Evolutionary conservation across 2,888 invertebrate genomes (phyloP), one percentile per base, ranked within the genome.

Genomic region (Gymnosoma rotundatum): DNA sequence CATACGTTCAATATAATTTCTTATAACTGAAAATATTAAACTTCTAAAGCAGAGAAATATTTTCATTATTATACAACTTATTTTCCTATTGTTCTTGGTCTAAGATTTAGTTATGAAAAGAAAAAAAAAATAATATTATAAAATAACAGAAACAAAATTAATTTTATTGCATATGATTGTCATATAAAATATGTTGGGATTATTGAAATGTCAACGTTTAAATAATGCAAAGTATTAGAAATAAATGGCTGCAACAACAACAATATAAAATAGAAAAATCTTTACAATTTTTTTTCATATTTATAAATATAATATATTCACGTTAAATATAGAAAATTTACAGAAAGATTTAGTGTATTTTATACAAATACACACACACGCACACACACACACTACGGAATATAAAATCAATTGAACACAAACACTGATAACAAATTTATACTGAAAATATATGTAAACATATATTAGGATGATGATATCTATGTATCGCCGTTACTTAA

Each of bases 181-280:
- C 63, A 78, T 74, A 74, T 60, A 84, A 83, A 83, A 84, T 84
- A 84, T 84, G 80, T 81, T 78, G 78, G 83, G 84, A 84, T 84
- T 84, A 81, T 69, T 80, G 80, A 81, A 84, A 84, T 83, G 83
- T 84, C 83, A 84, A 84, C 83, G 67, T 84, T 81, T 78, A 84
- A 81, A 81, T 74, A 84, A 84, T 84, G 80, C 78, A 78, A 76
- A 83, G 72, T 83, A 80, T 69, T 74, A 74, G 61, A 69, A 80
- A 69, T 69, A 78, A 78, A 78, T 78, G 32, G n/a, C 20, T 60
- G 75, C 66, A 20, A 56, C n/a, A 42, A 54, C 25, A 63, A 52
- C 8, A 50, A 32, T n/a, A 69, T 21, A 7, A 61, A 12, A 52
- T 5, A 1, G 16, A 20, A 78, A 78, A 78, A 78, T 78, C 61